Percentiles rank a stretch among this genome's conserved stretches.
Evolutionary conservation across 1,140 invertebrate genomes (phyloP).

Genomic region (Drosophila ambigua): DNA sequence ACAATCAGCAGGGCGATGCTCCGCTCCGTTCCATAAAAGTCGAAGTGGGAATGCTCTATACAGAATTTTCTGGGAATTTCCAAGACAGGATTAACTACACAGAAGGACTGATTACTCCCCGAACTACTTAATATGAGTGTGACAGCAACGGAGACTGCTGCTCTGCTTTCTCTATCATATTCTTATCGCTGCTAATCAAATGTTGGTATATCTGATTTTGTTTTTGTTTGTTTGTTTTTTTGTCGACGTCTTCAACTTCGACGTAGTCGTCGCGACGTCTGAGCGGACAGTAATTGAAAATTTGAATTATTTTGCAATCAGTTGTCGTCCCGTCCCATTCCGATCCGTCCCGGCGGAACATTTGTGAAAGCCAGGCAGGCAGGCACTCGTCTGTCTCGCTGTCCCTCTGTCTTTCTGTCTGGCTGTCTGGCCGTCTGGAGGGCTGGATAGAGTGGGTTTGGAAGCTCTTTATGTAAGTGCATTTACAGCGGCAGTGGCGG

Average conservation of each 20-base stretch:
- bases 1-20: constrained; percentile 27
- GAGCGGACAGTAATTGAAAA: constrained; percentile 68
- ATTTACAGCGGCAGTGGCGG: constrained; percentile 29
- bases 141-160: not conserved
- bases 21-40: not conserved
- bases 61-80: not conserved
- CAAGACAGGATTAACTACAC: not conserved
- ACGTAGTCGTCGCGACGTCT: constrained; percentile 67
- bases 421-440: not conserved
- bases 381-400: not conserved
- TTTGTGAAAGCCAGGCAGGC: constrained; percentile 24
- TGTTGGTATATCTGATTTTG: constrained; percentile 42
- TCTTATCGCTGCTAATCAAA: constrained; percentile 60
- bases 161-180: not conserved
- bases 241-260: constrained; percentile 31
- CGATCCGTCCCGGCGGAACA: constrained; percentile 4
- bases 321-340: constrained; percentile 26
- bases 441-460: constrained; percentile 2
- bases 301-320: constrained; percentile 80
- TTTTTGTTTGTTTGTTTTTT: constrained; percentile 24
- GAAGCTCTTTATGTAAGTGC: constrained; percentile 65
- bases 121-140: too few relatives aligned
- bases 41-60: constrained; percentile 43
- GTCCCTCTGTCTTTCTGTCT: not conserved
- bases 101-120: too few relatives aligned